Base-by-base conservation (phyloP, 2,113 vertebrate genomes). In the Phalacrocorax aristotelis region DNA sequence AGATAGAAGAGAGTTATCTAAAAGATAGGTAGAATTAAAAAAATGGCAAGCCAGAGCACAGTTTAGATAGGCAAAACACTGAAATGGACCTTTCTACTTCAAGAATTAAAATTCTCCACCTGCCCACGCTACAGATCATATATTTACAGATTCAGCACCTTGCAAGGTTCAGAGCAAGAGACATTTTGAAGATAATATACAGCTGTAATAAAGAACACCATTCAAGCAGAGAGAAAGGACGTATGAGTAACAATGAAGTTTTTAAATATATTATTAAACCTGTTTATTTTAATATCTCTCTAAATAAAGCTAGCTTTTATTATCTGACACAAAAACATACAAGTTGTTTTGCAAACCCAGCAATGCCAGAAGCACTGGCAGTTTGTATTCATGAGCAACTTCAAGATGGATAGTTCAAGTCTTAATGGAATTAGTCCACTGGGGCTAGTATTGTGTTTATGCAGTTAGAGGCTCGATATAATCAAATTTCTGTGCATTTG, bases 351-450 rank as follows among this genome's bases (percentile, higher is more conserved):
- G 91, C 83, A 94, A 95, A 66, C 13, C 84, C 51, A 62, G 69
- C 83, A 79, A 62, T 44, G 78, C 55, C 65, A 87, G 80, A 34
- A 85, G 79, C 49, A 62, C 87, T 72, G 81, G 70, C 72, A 90
- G 78, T 97, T 96, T 76, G 93, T 75, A 97, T 97, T 97, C 97
- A 96, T 87, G 87, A 97, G 80, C 52, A 84, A 62, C 87, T 80
- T 78, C 38, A 83, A 95, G 96, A 96, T 74, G 81, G 96, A 96
- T 96, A 81, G 94, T 93, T 96, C 80, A 91, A 40, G 7, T 92
- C 82, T 95, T 97, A 97, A 97, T 96, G 96, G 97, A 97, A 97
- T 97, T 97, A 97, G 90, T 94, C 97, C 94, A 92, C 84, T 64
- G 97, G 94, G 97, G 51, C 87, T 86, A 57, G 70, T 80, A 77